A percentile compares a stretch with the other conserved stretches of the same genome.
Evolutionary conservation across 2,888 invertebrate species (phyloP).

Genomic region (Gandaritis pyraliata): DNA sequence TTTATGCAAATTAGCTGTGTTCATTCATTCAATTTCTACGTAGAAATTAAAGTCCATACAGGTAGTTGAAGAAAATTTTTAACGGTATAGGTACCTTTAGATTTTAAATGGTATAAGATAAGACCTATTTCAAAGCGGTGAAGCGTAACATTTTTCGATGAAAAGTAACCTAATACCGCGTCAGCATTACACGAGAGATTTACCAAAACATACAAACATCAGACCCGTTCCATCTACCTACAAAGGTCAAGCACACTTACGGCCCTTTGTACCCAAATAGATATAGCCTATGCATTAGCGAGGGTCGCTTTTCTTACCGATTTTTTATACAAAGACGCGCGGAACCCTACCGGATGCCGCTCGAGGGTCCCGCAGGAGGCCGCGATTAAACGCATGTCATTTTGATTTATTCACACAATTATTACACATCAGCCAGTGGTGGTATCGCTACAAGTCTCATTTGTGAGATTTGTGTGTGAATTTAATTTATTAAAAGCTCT

Average conservation of each 20-base stretch:
- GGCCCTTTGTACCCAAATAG: conserved; percentile 74
- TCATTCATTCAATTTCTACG: conserved; percentile 19
- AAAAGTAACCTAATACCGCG: conserved; percentile 49
- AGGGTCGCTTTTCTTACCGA: conserved; percentile 69
- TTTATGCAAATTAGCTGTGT: conserved; percentile 35
- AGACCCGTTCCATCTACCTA: conserved; percentile 52
- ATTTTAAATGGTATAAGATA: too few species aligned
- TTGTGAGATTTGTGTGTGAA: conserved; percentile 47
- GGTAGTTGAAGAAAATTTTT: background rate
- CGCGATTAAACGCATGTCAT: conserved; percentile 76
- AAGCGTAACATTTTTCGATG: conserved; percentile 36
- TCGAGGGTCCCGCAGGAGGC: conserved; percentile 59
- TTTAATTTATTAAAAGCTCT: conserved; percentile 49
- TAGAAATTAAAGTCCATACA: conserved; percentile 1
- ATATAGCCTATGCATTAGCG: conserved; percentile 78
- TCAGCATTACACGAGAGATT: conserved; percentile 48
- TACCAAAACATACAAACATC: conserved; percentile 55
- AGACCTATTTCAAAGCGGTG: conserved; percentile 33
- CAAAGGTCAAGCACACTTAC: conserved; percentile 74
- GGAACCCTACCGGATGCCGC: conserved; percentile 60
- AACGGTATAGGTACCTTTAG: too few species aligned
- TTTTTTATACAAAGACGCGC: conserved; percentile 58
- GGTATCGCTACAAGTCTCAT: conserved; percentile 39
- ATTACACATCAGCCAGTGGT: conserved; percentile 52
- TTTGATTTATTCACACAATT: conserved; percentile 79